These are phyloP conservation scores for Hydropsyche tenuis DNA, from an alignment of 1,140 invertebrate species.

Conservation along the genomic window DNA sequence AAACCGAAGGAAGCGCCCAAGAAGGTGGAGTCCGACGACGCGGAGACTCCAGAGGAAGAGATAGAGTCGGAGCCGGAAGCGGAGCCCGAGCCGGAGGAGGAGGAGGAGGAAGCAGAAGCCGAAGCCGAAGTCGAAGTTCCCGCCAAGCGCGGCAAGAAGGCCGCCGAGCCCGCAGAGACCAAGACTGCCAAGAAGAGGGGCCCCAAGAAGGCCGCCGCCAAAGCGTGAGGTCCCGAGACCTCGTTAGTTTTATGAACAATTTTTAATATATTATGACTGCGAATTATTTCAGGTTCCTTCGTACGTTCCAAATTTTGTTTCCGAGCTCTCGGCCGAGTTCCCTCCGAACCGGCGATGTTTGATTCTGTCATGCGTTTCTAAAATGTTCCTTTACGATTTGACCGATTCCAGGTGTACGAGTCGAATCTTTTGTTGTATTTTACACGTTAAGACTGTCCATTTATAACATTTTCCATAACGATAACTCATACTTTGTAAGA, in stretches of 20 bases:
- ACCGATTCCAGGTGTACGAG: no score
- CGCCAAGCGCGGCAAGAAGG: slow-evolving; percentile 40
- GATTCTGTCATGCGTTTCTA: no score
- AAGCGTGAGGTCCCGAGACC: slow-evolving; percentile 38
- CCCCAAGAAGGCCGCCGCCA: slow-evolving; percentile 49
- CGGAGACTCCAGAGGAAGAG: slow-evolving; percentile 37
- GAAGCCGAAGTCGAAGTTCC: not conserved
- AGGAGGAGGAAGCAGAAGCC: slow-evolving; percentile 43
- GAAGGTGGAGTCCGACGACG: slow-evolving; percentile 17
- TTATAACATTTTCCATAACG: no score
- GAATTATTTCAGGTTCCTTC: no score
- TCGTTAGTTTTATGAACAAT: no score
- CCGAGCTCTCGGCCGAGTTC: not conserved
- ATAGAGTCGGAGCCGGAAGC: slow-evolving; percentile 33
- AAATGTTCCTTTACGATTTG: no score
- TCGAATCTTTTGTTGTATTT: no score
- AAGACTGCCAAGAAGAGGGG: slow-evolving; percentile 48
- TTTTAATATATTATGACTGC: no score
- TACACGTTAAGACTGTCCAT: no score
- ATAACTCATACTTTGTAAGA: no score
- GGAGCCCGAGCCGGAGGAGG: slow-evolving; percentile 35
- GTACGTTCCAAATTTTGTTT: not conserved
- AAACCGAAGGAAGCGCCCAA: slow-evolving; percentile 22
- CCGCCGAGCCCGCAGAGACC: slow-evolving; percentile 36
- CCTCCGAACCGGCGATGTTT: no score